Percentiles rank a stretch among this genome's conserved stretches.
phyloP scores from a whole-genome alignment of 2,797 vertebrate genomes.

The Cossypha polioptera region DNA sequence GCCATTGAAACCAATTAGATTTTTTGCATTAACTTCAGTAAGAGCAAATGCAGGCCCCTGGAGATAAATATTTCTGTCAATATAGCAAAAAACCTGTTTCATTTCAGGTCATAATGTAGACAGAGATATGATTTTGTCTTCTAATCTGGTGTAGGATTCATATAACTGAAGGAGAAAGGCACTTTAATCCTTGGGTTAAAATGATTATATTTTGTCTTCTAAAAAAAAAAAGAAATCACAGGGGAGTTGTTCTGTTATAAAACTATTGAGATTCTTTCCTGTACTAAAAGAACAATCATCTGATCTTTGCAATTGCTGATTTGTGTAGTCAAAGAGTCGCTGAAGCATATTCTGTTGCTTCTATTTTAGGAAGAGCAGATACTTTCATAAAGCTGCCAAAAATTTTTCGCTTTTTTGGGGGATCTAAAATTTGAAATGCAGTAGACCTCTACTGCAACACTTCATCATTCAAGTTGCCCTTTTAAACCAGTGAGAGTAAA shows the following conservation, averaged over 20 bases:
- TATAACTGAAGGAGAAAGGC: slow-evolving; percentile 36
- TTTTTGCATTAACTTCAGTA: slow-evolving; percentile 54
- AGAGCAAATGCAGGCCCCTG: slow-evolving; percentile 45
- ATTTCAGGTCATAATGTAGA: slow-evolving; percentile 34
- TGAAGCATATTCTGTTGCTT: not conserved
- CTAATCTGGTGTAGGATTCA: slow-evolving; percentile 28
- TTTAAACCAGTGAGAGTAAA: not conserved
- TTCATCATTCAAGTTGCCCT: not conserved
- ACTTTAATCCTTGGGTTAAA: slow-evolving; percentile 29
- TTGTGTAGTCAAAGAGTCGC: not conserved
- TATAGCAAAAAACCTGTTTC: slow-evolving; percentile 33
- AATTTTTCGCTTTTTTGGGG: rapidly evolving
- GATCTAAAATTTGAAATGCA: not conserved
- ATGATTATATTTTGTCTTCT: slow-evolving; percentile 15
- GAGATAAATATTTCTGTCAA: slow-evolving; percentile 60
- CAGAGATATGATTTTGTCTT: slow-evolving; percentile 7
- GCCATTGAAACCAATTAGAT: slow-evolving; percentile 47
- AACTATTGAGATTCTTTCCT: slow-evolving; percentile 2
- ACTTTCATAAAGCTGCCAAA: not conserved
- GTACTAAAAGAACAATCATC: slow-evolving; percentile 12
- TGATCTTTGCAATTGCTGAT: slow-evolving; percentile 19
- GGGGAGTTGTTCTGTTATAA: not conserved
- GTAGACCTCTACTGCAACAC: not conserved
- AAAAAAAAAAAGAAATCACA: not conserved
- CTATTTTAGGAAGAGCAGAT: not conserved